Percentiles rank a stretch among this genome's conserved stretches.
phyloP scores from a whole-genome alignment of 2,797 vertebrate species.

The Myiothlypis coronata region DNA sequence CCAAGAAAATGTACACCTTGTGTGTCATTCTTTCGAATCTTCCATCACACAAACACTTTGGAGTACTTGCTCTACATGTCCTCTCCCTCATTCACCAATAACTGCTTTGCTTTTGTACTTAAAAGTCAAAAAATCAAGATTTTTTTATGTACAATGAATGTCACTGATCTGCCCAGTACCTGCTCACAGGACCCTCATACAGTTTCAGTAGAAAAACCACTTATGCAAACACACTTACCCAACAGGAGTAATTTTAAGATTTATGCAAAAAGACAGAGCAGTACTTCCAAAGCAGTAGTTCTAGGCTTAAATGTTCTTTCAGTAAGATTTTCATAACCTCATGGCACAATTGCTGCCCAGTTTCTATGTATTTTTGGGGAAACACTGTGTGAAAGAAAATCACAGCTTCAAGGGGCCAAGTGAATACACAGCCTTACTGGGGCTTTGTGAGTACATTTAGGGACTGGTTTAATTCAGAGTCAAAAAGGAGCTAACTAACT shows the following conservation, averaged over 20 bases:
- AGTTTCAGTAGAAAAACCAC: neutral
- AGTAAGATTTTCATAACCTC: neutral
- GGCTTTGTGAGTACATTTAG: neutral
- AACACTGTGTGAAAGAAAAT: neutral
- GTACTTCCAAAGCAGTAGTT: neutral
- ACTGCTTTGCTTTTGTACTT: neutral
- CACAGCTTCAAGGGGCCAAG: neutral
- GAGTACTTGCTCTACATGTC: neutral
- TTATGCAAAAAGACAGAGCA: neutral
- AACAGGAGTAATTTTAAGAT: neutral
- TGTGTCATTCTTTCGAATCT: neutral
- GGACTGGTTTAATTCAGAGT: slow-evolving; percentile 31
- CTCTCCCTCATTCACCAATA: neutral
- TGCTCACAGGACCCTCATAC: accelerated
- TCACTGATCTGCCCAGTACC: neutral
- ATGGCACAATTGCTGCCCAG: neutral
- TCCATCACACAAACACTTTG: neutral
- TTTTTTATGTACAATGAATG: neutral
- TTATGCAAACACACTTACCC: neutral
- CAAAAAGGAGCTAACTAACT: slow-evolving; percentile 46
- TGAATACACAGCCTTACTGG: slow-evolving; percentile 9
- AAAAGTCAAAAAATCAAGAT: neutral
- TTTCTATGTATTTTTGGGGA: neutral
- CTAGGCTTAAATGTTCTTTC: neutral
- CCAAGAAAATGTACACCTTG: neutral